Evolutionary conservation across 2,113 vertebrate genomes (phyloP).

Genomic region (Alouatta palliata): DNA sequence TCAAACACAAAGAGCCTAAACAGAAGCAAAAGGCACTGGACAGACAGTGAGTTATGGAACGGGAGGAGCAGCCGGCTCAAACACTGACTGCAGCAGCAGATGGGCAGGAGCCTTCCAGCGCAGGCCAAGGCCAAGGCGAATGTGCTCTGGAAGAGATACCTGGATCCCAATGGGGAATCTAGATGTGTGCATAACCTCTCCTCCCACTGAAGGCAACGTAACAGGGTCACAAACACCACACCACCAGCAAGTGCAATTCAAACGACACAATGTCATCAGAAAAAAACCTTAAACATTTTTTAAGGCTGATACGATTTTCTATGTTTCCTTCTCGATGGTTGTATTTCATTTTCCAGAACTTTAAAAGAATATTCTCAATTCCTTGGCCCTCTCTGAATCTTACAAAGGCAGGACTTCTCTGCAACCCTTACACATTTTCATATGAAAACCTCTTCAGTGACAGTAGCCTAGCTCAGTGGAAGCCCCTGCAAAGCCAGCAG

Average conservation of each 20-base stretch:
- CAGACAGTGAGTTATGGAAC: background rate
- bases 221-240: background rate
- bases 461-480: too few relatives aligned
- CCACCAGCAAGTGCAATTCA: rapidly evolving
- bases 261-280: background rate
- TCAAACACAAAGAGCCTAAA: background rate
- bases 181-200: background rate
- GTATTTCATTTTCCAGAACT: background rate
- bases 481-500: background rate
- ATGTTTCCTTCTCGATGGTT: too few relatives aligned
- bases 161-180: rapidly evolving
- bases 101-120: background rate
- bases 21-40: background rate
- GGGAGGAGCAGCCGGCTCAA: too few relatives aligned
- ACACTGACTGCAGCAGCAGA: background rate
- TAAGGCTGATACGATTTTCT: rapidly evolving
- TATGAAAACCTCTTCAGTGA: background rate
- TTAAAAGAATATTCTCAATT: background rate
- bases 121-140: background rate
- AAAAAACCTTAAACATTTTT: background rate
- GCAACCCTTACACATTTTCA: rapidly evolving
- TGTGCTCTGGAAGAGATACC: background rate
- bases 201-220: background rate
- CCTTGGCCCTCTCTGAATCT: background rate
- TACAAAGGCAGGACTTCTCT: background rate